Evolutionary conservation across 2,797 vertebrate genomes (phyloP), one percentile per base, ranked within the genome.

Genomic region (Cyclura pinguis): DNA sequence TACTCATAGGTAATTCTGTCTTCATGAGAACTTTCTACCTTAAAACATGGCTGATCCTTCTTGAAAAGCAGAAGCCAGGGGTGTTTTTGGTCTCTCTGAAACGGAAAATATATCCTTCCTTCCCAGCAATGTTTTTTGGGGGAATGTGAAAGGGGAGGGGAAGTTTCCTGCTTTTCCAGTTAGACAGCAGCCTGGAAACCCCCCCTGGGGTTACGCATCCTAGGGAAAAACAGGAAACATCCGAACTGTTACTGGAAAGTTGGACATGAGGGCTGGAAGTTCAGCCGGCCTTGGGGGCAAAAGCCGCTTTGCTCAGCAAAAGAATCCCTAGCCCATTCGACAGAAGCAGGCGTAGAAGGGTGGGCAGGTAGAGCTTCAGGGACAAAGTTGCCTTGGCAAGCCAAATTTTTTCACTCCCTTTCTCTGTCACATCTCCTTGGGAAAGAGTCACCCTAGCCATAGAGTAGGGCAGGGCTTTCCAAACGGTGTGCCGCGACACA

Each of bases 271-370:
- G 32, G 32, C 77, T 80, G n/a, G 62, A 35, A 35, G 64, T 67
- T 20, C 87, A 42, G 4, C n/a, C 0, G 89, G 47, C 16, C 16
- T 8, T 8, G 9, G 16, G 35, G 4, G 22, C 24, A 10, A 12
- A 47, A 4, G 7, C 8, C 1, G 81, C 91, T 89, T 93, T 90
- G 91, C 16, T 24, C 6, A 22, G 47, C 47, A 42, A 24, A 38
- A 38, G 12, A 22, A 32, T 59, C 4, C 55, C 4, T 9, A 32
- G 52, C 55, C 52, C 20, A 4, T 27, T n/a, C 1, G 1, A 22
- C 73, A 20, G 2, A n/a, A 38, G 6, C 16, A 22, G 55, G 32
- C 52, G 9, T 14, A 47, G 18, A 10, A 20, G 38, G 13, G 77
- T 42, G 77, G 22, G 42, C 8, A 1, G 47, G 13, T 13, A 16